Percentiles rank a stretch among this genome's conserved stretches.
These are phyloP conservation scores for Jaculus jaculus DNA, from an alignment of 2,113 vertebrate species.

Conservation along the genomic window DNA sequence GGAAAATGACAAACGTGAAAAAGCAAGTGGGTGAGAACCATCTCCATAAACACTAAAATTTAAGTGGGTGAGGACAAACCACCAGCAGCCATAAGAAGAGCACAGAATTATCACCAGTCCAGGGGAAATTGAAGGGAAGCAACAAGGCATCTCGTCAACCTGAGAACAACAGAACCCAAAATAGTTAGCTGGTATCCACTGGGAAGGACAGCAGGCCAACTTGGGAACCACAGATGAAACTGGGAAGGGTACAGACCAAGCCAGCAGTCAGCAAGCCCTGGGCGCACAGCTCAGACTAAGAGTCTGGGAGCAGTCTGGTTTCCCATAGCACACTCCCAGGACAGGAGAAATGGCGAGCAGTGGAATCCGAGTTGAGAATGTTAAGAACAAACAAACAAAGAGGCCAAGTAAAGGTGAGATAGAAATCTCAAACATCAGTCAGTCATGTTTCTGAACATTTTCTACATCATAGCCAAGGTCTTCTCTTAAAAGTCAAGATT, in stretches of 20 bases:
- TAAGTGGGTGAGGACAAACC: constrained; percentile 38
- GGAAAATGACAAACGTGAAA: constrained; percentile 53
- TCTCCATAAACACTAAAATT: constrained; percentile 46
- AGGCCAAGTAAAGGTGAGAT: background rate
- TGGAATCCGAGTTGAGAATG: constrained; percentile 16
- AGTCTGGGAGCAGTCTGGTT: background rate
- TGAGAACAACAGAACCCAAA: constrained; percentile 33
- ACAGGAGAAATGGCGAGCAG: background rate
- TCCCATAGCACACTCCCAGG: background rate
- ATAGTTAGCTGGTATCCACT: constrained; percentile 5
- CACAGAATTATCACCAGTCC: background rate
- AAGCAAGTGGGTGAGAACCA: constrained; percentile 19
- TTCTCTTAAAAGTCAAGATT: too few relatives aligned
- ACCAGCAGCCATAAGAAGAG: background rate
- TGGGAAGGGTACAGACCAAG: background rate
- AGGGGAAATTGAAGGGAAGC: constrained; percentile 43
- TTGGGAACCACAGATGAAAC: background rate
- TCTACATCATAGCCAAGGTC: too few relatives aligned
- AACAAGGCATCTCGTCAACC: constrained; percentile 13
- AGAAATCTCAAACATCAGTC: background rate
- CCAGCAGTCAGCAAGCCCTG: background rate
- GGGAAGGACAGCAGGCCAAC: background rate
- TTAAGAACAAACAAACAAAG: background rate
- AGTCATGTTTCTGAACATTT: background rate
- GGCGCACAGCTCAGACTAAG: background rate